A percentile compares a stretch with the other conserved stretches of the same genome.
Conservation (phyloP, 2,797 vertebrate species). For the Microchirus variegatus region DNA sequence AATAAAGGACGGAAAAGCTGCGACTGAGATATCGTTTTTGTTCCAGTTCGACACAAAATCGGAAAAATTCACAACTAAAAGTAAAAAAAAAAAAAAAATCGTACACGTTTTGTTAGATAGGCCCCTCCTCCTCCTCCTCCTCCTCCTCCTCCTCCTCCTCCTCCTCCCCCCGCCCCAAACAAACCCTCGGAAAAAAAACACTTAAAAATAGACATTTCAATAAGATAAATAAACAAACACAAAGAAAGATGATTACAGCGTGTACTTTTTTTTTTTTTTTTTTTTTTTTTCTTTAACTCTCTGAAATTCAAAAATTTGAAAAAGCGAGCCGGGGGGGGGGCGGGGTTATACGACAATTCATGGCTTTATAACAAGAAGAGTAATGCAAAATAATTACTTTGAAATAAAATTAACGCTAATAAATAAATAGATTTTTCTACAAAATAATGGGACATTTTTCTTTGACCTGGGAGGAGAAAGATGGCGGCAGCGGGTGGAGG, state of each 20-base stretch:
- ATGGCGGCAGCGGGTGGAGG: background rate
- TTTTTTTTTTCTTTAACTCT: too few species aligned
- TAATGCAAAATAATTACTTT: conserved; percentile 85
- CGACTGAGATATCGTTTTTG: conserved; percentile 45
- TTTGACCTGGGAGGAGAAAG: conserved; percentile 30
- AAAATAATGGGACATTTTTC: conserved; percentile 45
- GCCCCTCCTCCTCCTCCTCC: conserved; percentile 10
- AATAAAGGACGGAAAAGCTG: conserved; percentile 68
- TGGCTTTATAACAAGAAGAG: conserved; percentile 74
- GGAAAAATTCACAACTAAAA: conserved; percentile 70
- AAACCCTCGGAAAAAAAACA: conserved; percentile 66
- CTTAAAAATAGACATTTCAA: conserved; percentile 86
- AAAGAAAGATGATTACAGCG: conserved; percentile 83
- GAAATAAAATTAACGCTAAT: conserved; percentile 86
- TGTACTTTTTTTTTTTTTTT: conserved; percentile 83
- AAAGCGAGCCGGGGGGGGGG: too few species aligned
- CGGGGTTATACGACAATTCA: conserved; percentile 60
- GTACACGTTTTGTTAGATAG: conserved; percentile 82
- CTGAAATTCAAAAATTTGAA: conserved; percentile 2
- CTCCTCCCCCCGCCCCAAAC: too few species aligned
- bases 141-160: too few species aligned
- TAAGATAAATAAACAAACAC: conserved; percentile 91
- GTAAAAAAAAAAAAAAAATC: conserved; percentile 76
- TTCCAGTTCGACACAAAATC: conserved; percentile 67
- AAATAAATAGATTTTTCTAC: conserved; percentile 83